Evolutionary conservation across 2,113 vertebrate species (phyloP).

Genomic region (Vireo altiloquus): DNA sequence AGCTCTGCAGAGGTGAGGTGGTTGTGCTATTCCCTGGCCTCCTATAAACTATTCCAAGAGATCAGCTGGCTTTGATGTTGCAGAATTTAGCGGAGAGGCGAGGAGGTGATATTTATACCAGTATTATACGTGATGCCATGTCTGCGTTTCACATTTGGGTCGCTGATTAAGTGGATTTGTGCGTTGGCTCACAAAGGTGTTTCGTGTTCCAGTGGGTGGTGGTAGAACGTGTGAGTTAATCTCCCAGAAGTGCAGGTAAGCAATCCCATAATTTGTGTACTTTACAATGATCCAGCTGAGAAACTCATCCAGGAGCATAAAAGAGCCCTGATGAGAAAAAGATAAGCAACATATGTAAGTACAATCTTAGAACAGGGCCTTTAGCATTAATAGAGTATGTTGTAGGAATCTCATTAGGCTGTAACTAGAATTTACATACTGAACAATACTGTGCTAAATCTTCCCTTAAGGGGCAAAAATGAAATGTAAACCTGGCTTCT

Average conservation of each 20-base stretch:
- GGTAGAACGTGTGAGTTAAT: constrained; percentile 6
- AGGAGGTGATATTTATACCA: constrained; percentile 4
- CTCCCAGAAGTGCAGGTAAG: constrained; percentile 39
- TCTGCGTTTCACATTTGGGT: not conserved
- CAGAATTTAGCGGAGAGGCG: not conserved
- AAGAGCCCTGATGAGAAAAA: constrained; percentile 54
- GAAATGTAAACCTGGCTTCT: constrained; percentile 12
- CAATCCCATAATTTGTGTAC: constrained; percentile 26
- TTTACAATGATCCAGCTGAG: constrained; percentile 44
- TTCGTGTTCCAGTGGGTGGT: not conserved
- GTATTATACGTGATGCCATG: not conserved
- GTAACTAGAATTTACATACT: constrained; percentile 53
- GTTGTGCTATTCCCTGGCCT: not conserved
- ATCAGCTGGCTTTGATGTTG: constrained; percentile 33
- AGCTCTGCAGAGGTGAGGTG: not conserved
- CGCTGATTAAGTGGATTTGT: constrained; percentile 16
- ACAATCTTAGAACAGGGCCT: constrained; percentile 22
- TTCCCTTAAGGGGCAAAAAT: constrained; percentile 41
- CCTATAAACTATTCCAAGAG: not conserved
- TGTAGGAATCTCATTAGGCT: constrained; percentile 54
- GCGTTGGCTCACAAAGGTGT: not conserved
- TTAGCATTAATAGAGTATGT: constrained; percentile 56
- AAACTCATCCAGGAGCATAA: constrained; percentile 46
- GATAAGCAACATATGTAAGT: constrained; percentile 54
- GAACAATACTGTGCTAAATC: constrained; percentile 37